Conservation (phyloP, 1,140 invertebrate species). For the Planococcus citri region DNA sequence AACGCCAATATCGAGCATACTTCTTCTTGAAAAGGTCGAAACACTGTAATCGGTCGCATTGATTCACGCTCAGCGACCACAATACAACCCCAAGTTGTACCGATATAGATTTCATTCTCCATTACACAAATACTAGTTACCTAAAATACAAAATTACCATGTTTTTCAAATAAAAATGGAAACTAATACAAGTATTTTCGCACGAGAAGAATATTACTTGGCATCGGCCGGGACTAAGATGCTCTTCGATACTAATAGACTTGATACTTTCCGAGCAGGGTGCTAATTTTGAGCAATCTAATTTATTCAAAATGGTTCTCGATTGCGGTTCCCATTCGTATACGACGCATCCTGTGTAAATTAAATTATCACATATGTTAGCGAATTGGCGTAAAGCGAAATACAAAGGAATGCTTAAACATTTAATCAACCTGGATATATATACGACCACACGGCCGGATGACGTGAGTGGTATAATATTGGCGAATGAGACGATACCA, state of each 20-base stretch:
- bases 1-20: conserved; percentile 36
- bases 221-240: conserved; percentile 62
- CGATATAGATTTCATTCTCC: conserved; percentile 63
- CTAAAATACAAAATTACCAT: conserved; percentile 32
- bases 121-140: conserved; percentile 64
- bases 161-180: neutral
- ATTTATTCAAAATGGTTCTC: conserved; percentile 55
- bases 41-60: conserved; percentile 74
- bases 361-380: neutral
- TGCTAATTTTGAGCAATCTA: conserved; percentile 82
- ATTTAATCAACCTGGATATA: conserved; percentile 42
- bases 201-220: conserved; percentile 40
- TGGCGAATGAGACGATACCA: conserved; percentile 38
- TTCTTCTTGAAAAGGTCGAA: conserved; percentile 78
- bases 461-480: conserved; percentile 27
- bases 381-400: too few relatives aligned
- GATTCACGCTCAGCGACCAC: conserved; percentile 69
- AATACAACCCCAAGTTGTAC: conserved; percentile 83
- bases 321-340: conserved; percentile 66
- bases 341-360: conserved; percentile 54
- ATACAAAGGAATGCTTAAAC: neutral
- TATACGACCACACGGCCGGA: conserved; percentile 60
- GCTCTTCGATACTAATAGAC: conserved; percentile 81
- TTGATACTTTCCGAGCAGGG: conserved; percentile 84
- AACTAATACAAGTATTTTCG: neutral